Conservation (phyloP, 2,797 vertebrate species). For the Cirrhinus molitorella region DNA sequence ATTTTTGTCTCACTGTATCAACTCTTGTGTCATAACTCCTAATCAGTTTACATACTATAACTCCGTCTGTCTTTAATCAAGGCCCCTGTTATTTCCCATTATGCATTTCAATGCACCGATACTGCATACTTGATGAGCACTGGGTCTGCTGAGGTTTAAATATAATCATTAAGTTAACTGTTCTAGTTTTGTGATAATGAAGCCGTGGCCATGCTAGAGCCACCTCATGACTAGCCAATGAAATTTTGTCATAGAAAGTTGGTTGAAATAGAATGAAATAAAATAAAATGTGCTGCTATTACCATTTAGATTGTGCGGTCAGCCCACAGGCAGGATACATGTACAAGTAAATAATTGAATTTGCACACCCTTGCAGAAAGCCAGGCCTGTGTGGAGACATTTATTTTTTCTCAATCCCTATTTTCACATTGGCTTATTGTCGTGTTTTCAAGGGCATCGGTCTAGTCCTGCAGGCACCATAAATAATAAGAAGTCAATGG, state of each 20-base stretch:
- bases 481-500: constrained; percentile 66
- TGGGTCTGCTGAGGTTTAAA: constrained; percentile 63
- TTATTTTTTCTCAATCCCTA: constrained; percentile 60
- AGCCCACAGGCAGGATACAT: constrained; percentile 67
- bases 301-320: constrained; percentile 76
- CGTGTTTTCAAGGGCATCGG: constrained; percentile 58
- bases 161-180: constrained; percentile 63
- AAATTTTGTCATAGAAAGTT: constrained; percentile 53
- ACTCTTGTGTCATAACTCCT: too few species aligned
- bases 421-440: constrained; percentile 62
- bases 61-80: not conserved
- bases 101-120: constrained; percentile 37
- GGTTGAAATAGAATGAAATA: constrained; percentile 40
- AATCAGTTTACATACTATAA: not conserved
- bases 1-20: too few species aligned
- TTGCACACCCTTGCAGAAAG: constrained; percentile 64
- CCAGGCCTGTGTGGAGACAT: constrained; percentile 62
- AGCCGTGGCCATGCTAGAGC: constrained; percentile 59
- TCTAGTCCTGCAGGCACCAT: constrained; percentile 58
- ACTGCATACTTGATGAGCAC: constrained; percentile 52
- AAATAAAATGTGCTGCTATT: constrained; percentile 71
- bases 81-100: constrained; percentile 4
- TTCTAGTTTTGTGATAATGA: constrained; percentile 65
- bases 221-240: constrained; percentile 56
- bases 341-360: constrained; percentile 77